Conservation (phyloP, 2,113 vertebrate species). For the Hippocampus comes region DNA sequence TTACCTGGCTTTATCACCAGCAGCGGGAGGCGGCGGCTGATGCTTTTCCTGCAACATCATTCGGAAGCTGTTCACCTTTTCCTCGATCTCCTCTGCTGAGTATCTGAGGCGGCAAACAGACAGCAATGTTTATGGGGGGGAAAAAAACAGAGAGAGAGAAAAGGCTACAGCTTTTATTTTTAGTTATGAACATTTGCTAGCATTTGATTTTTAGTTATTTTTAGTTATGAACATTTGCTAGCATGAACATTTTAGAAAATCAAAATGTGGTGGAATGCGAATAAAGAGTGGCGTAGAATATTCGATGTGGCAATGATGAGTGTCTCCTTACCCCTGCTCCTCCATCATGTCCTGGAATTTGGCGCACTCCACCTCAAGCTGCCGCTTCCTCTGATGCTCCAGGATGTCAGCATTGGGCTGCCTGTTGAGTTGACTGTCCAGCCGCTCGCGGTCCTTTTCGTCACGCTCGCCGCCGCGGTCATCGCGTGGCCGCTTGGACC, state of each 20-base stretch:
- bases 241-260: too few relatives aligned
- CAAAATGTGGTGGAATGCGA: too few relatives aligned
- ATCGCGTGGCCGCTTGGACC: constrained; percentile 82
- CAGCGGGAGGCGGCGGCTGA: constrained; percentile 69
- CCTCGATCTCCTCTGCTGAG: constrained; percentile 85
- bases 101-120: constrained; percentile 67
- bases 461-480: constrained; percentile 74
- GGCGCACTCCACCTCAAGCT: constrained; percentile 90
- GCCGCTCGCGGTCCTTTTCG: constrained; percentile 83
- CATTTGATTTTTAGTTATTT: too few relatives aligned
- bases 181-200: too few relatives aligned
- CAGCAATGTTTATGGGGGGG: not conserved
- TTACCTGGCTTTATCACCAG: constrained; percentile 65
- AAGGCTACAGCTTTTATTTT: too few relatives aligned
- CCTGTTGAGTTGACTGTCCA: constrained; percentile 85
- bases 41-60: constrained; percentile 89
- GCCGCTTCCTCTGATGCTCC: constrained; percentile 89
- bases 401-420: constrained; percentile 90
- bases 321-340: constrained; percentile 80
- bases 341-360: constrained; percentile 96
- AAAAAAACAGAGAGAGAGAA: too few relatives aligned
- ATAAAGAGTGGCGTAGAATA: not conserved
- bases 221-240: too few relatives aligned
- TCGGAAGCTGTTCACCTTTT: constrained; percentile 89
- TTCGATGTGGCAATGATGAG: not conserved